phyloP scores from a whole-genome alignment of 1,140 invertebrate species.

The Drosophila equinoxialis region DNA sequence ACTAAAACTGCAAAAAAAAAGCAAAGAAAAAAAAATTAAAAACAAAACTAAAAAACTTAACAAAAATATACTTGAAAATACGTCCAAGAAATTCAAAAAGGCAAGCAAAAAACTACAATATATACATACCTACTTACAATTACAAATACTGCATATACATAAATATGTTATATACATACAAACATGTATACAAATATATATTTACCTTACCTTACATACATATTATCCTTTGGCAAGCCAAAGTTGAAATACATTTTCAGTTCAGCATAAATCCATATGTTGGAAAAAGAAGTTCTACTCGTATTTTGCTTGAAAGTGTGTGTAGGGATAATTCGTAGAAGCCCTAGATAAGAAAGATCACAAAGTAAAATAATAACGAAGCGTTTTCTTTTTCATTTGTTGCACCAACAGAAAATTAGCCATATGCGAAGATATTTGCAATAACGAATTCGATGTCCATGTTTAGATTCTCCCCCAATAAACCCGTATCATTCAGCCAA shows the following conservation, averaged over 20 bases:
- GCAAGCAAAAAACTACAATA: constrained; percentile 65
- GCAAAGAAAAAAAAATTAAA: constrained; percentile 30
- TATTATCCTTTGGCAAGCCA: constrained; percentile 24
- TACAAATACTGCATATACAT: constrained; percentile 62
- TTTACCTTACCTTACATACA: constrained; percentile 26
- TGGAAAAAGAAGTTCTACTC: constrained; percentile 5
- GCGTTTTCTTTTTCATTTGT: constrained; percentile 37
- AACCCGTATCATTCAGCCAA: not conserved
- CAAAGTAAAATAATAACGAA: constrained; percentile 6
- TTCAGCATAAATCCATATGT: not conserved
- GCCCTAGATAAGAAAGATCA: constrained; percentile 18
- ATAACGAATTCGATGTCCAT: constrained; percentile 12
- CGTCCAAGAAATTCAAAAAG: constrained; percentile 69
- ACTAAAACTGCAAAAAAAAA: constrained; percentile 29
- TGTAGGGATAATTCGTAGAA: constrained; percentile 53
- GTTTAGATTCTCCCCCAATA: no score
- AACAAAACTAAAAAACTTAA: constrained; percentile 9
- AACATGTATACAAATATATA: constrained; percentile 49
- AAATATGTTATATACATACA: constrained; percentile 44
- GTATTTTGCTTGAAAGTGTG: constrained; percentile 13
- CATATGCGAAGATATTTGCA: constrained; percentile 34
- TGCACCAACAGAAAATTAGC: constrained; percentile 23
- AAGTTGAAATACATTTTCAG: constrained; percentile 31
- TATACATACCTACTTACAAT: constrained; percentile 43
- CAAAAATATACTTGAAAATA: constrained; percentile 75